Base-by-base conservation (phyloP, 2,113 vertebrate genomes). In the Indicator indicator region DNA sequence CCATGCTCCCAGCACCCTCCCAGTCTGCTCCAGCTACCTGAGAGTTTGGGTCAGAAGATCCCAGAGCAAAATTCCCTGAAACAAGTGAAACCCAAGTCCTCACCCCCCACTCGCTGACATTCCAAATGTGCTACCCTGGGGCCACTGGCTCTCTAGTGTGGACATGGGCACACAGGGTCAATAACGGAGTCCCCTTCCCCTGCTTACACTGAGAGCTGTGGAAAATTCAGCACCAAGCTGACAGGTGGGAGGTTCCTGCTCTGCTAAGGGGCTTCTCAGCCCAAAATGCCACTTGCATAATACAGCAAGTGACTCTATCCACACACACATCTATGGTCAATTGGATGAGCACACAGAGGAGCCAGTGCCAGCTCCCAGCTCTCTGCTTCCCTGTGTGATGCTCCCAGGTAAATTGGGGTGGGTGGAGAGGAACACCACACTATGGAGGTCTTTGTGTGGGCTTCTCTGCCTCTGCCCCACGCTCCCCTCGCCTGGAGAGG, bases 101-200 rank as follows among this genome's bases (percentile, higher is more conserved):
- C 38, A 58, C 3, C 3, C 19, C 50, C 16, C 3, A 32, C 13
- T 67, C 64, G 28, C 0, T 38, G n/a, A 27, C 32, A 14, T 27
- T 80, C 42, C 33, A 52, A 36, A 40, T 0, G 1, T 46, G 65
- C 6, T 74, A 48, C 33, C 32, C 38, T 7, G 20, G 20, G 16
- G 27, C 20, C 36, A 30, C 5, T 11, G 42, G 13, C 83, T 48
- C 0, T 0, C 27, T 32, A 52, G 44, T 1, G 3, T 0, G 0
- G 50, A 59, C 27, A 15, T 3, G 9, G 48, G 44, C 13, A 65
- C 19, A 30, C 18, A 23, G 19, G 11, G 48, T 11, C 23, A 63
- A 38, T 50, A 38, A 58, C 1, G 30, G 15, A 23, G 42, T 5
- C 65, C 78, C 14, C 54, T 55, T 63, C 28, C 28, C 21, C 14